phyloP scores from a whole-genome alignment of 2,797 vertebrate species.

The Rhincodon typus region DNA sequence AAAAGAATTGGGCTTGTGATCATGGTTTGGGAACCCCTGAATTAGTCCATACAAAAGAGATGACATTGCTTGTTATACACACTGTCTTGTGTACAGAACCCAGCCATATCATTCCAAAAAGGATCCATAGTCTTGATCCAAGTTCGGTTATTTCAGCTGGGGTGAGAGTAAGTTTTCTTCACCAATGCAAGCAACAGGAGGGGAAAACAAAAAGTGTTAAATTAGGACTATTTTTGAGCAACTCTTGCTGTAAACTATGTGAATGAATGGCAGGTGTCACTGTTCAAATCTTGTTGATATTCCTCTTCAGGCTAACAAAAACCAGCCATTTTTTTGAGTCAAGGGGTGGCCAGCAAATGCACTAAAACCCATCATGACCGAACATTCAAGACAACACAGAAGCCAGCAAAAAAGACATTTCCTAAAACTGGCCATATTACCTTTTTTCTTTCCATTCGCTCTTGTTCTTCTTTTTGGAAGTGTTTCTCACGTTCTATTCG shows the following conservation, averaged over 20 bases:
- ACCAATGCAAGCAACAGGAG: background rate
- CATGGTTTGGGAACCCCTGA: too few species aligned
- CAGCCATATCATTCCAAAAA: background rate
- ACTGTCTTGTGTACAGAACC: background rate
- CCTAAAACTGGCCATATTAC: slow-evolving; percentile 49
- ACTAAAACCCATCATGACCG: background rate
- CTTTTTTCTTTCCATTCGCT: slow-evolving; percentile 90
- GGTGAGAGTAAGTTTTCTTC: background rate
- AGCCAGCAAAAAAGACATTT: background rate
- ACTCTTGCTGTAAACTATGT: background rate
- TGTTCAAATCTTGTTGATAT: background rate
- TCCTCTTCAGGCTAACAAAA: background rate
- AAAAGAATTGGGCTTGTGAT: too few species aligned
- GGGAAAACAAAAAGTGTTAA: background rate
- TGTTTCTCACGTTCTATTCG: slow-evolving; percentile 82
- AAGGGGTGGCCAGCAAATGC: background rate
- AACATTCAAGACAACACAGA: background rate
- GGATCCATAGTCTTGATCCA: background rate
- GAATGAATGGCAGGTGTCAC: too few species aligned
- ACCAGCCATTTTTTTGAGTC: background rate
- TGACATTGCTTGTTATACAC: background rate
- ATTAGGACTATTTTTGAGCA: background rate
- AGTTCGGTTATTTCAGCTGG: background rate
- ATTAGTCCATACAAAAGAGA: background rate
- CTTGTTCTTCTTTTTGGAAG: slow-evolving; percentile 89